Evolutionary conservation across 2,888 invertebrate genomes (phyloP), one percentile per base, ranked within the genome.

Genomic region (Leucophora obtusa): DNA sequence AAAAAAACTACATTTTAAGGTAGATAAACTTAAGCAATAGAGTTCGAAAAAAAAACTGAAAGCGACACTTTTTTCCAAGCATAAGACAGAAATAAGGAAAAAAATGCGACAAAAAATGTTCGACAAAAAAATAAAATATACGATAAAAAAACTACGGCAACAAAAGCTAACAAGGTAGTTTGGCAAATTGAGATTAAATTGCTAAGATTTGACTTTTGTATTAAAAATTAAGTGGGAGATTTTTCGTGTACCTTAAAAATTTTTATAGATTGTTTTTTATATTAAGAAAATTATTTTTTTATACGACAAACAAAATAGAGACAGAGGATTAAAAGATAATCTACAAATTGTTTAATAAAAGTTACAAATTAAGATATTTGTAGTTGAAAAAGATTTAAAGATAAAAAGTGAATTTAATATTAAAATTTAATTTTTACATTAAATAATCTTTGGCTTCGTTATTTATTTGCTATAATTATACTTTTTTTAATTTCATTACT

Each of bases 161-260:
- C 81, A 77, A 77, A 73, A 69, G 81, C 81, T 73, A 81, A 81
- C 81, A 77, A 81, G 77, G 79, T 69, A 84, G 84, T 84, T 83
- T 83, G 83, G 82, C 83, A 86, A 86, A 86, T 86, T 85, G 85
- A 83, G 85, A 85, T 85, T 85, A 86, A 86, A 86, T 86, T 86
- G 85, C 84, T 72, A 82, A 82, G 83, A 82, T 84, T 85, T 74
- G 74, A 82, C 83, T 83, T 82, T 80, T 53, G 75, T 70, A 80
- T 82, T 72, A 82, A 78, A 63, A 76, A 63, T 75, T 69, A 82
- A 82, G 77, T 74, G 73, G 50, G 18, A 50, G 18, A 33, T 66
- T 66, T 51, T 65, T 6, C 7, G 28, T 28, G 0, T n/a, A 18
- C n/a, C 15, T 33, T 17, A 14, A 15, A 11, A 35, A 18, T 59